Evolutionary conservation across 2,797 vertebrate species (phyloP).

Genomic region (Lutjanus argentimaculatus): DNA sequence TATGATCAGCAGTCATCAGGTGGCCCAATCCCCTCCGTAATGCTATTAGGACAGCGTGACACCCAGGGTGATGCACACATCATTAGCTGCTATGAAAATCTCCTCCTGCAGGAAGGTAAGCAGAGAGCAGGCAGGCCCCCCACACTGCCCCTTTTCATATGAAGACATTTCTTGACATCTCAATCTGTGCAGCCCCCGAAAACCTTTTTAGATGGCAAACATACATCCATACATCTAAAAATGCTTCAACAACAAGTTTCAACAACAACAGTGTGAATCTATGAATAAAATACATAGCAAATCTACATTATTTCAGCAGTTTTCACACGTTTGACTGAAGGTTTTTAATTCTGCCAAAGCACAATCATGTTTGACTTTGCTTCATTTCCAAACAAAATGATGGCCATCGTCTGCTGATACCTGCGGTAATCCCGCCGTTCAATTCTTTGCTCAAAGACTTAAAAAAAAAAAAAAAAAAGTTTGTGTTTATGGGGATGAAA

Average conservation of each 20-base stretch:
- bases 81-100: conserved; percentile 53
- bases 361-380: conserved; percentile 6
- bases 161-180: background rate
- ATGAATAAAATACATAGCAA: conserved; percentile 9
- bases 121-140: conserved; percentile 22
- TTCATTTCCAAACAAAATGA: conserved; percentile 27
- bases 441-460: conserved; percentile 21
- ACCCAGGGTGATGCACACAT: conserved; percentile 39
- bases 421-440: conserved; percentile 6
- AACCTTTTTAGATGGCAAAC: background rate
- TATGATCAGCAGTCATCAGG: conserved; percentile 61
- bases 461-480: too few species aligned
- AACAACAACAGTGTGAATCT: background rate
- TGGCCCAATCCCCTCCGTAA: conserved; percentile 58
- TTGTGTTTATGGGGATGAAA: conserved; percentile 21
- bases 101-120: conserved; percentile 40
- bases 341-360: conserved; percentile 16
- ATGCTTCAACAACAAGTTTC: background rate
- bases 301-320: background rate
- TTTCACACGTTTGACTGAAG: background rate
- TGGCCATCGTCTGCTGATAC: background rate
- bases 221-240: background rate
- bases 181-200: background rate
- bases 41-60: conserved; percentile 59
- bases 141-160: background rate